Evolutionary conservation across 2,113 vertebrate species (phyloP), one percentile per base, ranked within the genome.

Genomic region (Ifrita kowaldi): DNA sequence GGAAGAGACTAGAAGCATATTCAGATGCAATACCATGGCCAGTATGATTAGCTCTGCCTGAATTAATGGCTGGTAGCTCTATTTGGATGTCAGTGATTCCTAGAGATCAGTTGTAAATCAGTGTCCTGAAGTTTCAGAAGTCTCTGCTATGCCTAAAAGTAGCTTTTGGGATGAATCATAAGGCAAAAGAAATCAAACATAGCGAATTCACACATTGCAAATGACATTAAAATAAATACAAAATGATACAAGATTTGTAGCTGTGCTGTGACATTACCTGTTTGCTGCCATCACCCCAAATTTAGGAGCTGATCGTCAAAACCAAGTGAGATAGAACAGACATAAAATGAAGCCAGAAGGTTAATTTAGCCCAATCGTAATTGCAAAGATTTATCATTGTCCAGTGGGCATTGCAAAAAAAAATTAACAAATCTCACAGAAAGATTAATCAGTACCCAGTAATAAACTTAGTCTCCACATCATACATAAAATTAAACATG

Each of bases 401-500:
- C 83, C 57, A 90, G 18, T 84, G 77, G 87, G 64, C 41, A 89
- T 94, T 96, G 70, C 56, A 96, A 95, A 97, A 84, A 50, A 69
- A 92, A 86, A 82, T 59, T 70, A 95, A 94, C 57, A 47, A 84
- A 73, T 79, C 37, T 95, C 3, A 0, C 32, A 69, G 92, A 49
- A 96, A 83, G 90, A 89, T 87, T 55, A 84, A 78, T 84, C 35
- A 30, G 59, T 90, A 83, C 32, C 28, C n/a, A 57, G 52, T 93
- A 95, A 97, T 91, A 97, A 94, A 85, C 82, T 57, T 74, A 64
- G 41, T 91, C 41, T 95, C 41, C 20, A 82, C 39, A 87, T 77
- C 28, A 74, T n/a, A 92, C 74, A 69, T 94, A 95, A 96, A 97
- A 97, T 97, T 84, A 95, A 91, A 95, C 68, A 87, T 82, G 28